Evolutionary conservation across 2,888 invertebrate species (phyloP), one percentile per base, ranked within the genome.

Genomic region (Drosophila kanekoi): DNA sequence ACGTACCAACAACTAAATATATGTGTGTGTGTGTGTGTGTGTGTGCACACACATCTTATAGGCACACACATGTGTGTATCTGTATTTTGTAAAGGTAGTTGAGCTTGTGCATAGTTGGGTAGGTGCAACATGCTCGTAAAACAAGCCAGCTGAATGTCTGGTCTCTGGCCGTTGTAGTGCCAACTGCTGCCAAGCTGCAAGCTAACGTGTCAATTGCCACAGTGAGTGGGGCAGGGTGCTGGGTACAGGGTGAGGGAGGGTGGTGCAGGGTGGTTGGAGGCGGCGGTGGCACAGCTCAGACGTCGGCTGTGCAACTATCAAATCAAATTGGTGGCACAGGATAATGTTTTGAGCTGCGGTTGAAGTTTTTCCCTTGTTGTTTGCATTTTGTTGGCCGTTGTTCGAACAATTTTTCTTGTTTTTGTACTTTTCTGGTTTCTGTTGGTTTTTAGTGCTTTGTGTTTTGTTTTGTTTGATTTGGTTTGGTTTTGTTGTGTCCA

Each of bases 311-410:
- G 79, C 81, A 87, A 87, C 82, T 87, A 87, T 83, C 87, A 83
- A 87, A 87, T 80, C 86, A 87, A 88, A 85, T 85, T 86, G 88
- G 84, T 86, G 86, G 88, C 81, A 86, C 88, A 87, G 88, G 84
- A 85, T 85, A 87, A 85, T 85, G 86, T 83, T 87, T 87, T 80
- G 86, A 87, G 83, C 83, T 85, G 88, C 79, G 84, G 88, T 88
- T 80, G 64, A 72, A 83, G 81, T 75, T 81, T 72, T 47, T 41
- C 61, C 56, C 63, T 67, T 77, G 49, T 49, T 75, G 57, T 57
- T 59, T 75, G 73, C 70, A 60, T 59, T 57, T 73, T 72, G 67
- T 67, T 52, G 57, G 18, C 41, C 45, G 75, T 75, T 60, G 72
- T 57, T 74, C 60, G 69, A 54, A 70, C 59, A 61, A 77, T 57